These are phyloP conservation scores for Drosophila testacea DNA, from an alignment of 2,888 invertebrate species.

Conservation along the genomic window DNA sequence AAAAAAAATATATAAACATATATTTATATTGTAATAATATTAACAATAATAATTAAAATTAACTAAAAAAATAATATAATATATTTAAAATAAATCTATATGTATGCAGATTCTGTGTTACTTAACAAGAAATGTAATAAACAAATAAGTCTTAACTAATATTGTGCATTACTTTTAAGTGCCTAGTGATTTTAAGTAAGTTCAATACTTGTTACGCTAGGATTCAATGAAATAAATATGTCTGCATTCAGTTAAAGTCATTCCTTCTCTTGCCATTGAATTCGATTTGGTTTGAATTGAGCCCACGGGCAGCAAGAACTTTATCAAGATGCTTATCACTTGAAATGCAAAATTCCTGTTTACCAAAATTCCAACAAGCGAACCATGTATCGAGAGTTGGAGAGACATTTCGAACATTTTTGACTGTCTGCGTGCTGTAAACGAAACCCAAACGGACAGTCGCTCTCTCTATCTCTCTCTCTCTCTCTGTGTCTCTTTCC, in stretches of 20 bases:
- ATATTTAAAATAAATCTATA: too few relatives aligned
- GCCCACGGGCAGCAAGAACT: constrained; percentile 57
- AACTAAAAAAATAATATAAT: too few relatives aligned
- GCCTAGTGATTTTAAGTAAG: too few relatives aligned
- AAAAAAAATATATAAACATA: too few relatives aligned
- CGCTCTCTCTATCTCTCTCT: neutral
- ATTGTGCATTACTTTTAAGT: too few relatives aligned
- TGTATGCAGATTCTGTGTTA: too few relatives aligned
- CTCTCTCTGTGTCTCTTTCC: neutral
- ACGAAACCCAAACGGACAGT: constrained; percentile 49
- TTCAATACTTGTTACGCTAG: too few relatives aligned
- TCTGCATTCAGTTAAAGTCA: constrained; percentile 7
- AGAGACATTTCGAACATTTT: constrained; percentile 69
- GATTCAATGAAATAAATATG: too few relatives aligned
- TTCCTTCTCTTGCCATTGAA: constrained; percentile 1
- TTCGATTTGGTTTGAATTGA: constrained; percentile 4
- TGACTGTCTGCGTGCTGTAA: constrained; percentile 73
- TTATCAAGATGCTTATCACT: constrained; percentile 82
- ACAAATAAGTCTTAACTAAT: too few relatives aligned
- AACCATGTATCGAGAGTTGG: constrained; percentile 26
- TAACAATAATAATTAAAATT: too few relatives aligned
- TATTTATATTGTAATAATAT: too few relatives aligned
- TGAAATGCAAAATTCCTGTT: constrained; percentile 82
- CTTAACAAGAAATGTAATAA: too few relatives aligned
- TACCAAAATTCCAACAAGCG: constrained; percentile 30